Evolutionary conservation across 2,888 invertebrate species (phyloP).

Genomic region (Smittia aterrima): DNA sequence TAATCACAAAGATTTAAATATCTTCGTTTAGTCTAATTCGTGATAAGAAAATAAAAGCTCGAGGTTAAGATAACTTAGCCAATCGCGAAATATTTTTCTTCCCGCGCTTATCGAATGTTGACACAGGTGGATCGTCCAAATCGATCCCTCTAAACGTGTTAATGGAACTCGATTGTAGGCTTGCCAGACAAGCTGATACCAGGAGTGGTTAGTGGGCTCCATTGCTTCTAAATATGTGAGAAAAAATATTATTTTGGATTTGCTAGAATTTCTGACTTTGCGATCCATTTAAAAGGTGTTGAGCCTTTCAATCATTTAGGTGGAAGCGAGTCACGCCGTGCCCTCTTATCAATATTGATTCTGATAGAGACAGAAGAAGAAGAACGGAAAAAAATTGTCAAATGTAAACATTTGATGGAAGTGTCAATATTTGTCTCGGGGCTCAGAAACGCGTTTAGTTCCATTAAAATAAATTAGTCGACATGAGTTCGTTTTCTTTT

Average conservation of each 20-base stretch:
- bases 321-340: conserved; percentile 8
- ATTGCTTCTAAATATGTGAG: not conserved
- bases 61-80: too few relatives aligned
- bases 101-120: conserved; percentile 1
- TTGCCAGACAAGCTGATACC: conserved; percentile 26
- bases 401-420: conserved; percentile 20
- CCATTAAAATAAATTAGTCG: conserved; percentile 27
- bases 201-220: conserved; percentile 11
- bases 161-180: conserved; percentile 33
- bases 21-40: too few relatives aligned
- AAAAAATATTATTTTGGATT: not conserved
- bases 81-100: too few relatives aligned
- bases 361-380: conserved; percentile 12
- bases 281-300: not conserved
- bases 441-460: conserved; percentile 15
- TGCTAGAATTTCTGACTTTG: too few relatives aligned
- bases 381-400: conserved; percentile 10
- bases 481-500: not conserved
- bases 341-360: conserved; percentile 7
- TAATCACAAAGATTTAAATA: too few relatives aligned
- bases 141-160: not conserved
- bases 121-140: conserved; percentile 34
- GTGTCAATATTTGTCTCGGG: conserved; percentile 13
- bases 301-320: conserved; percentile 1
- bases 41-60: too few relatives aligned